Conservation (phyloP, 2,113 vertebrate species). For the Asarcornis scutulata region DNA sequence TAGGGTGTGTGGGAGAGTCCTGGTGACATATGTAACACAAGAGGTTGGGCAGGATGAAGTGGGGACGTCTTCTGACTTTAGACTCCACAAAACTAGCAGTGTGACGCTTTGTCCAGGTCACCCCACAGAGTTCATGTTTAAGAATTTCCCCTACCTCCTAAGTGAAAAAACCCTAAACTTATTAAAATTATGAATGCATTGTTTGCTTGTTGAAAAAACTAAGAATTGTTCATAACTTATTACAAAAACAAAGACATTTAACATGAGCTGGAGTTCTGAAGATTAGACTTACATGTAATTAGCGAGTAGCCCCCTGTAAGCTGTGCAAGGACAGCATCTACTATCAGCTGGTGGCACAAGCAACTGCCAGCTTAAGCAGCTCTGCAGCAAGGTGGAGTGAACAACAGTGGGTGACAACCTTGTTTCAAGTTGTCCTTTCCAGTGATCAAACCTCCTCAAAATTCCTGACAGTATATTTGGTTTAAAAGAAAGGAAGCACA, state of each 20-base stretch:
- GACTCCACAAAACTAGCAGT: neutral
- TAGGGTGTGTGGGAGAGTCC: neutral
- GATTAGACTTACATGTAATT: neutral
- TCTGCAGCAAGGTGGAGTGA: neutral
- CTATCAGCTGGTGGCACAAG: neutral
- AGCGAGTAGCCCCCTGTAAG: neutral
- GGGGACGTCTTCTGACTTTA: neutral
- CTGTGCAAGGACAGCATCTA: neutral
- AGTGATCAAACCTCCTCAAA: neutral
- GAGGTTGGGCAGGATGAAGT: too few species aligned
- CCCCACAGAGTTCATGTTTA: neutral
- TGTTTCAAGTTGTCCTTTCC: neutral
- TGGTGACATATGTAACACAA: too few species aligned
- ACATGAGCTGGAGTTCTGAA: neutral
- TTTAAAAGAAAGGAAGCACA: neutral
- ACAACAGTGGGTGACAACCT: too few species aligned
- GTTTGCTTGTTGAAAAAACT: neutral
- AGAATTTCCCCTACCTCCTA: neutral
- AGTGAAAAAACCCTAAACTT: neutral
- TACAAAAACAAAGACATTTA: neutral
- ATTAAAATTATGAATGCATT: neutral
- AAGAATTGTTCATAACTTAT: neutral
- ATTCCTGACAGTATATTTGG: neutral
- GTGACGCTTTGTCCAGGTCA: neutral
- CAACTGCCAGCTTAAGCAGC: neutral